Conservation (phyloP, 1,140 invertebrate genomes). For the Psilanteris sp. region DNA sequence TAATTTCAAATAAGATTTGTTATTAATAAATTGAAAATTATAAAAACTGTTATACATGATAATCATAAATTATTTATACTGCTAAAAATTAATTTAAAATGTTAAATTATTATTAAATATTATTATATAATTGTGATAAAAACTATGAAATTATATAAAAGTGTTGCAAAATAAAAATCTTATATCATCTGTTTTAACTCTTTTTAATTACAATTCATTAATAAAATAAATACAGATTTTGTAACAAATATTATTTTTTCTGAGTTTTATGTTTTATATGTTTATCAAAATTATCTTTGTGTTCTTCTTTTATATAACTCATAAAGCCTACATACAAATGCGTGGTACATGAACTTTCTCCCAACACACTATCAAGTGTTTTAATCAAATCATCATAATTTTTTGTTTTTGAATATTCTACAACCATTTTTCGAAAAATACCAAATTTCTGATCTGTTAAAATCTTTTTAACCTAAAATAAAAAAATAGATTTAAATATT, state of each 20-base stretch:
- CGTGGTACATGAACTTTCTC: constrained; percentile 76
- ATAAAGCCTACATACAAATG: constrained; percentile 82
- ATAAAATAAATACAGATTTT: too few relatives aligned
- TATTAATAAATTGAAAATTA: constrained; percentile 9
- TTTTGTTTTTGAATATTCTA: constrained; percentile 81
- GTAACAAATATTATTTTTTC: too few relatives aligned
- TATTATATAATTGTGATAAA: constrained; percentile 31
- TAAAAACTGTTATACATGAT: constrained; percentile 10
- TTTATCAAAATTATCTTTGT: constrained; percentile 29
- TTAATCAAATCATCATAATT: constrained; percentile 80
- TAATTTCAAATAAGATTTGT: constrained; percentile 25
- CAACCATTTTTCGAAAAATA: constrained; percentile 82
- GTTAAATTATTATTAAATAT: constrained; percentile 29
- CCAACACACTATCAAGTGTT: constrained; percentile 80
- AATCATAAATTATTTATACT: constrained; percentile 5
- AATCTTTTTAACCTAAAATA: constrained; percentile 79
- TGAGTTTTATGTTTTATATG: background rate
- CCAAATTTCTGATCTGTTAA: constrained; percentile 81
- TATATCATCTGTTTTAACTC: too few relatives aligned
- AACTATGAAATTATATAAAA: constrained; percentile 7
- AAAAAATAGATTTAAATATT: background rate
- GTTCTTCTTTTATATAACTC: constrained; percentile 69
- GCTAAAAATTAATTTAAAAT: constrained; percentile 4
- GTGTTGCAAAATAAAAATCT: constrained; percentile 1
- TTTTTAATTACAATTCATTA: too few relatives aligned